Conservation (phyloP, 1,140 invertebrate species). For the Megathymus violae region DNA sequence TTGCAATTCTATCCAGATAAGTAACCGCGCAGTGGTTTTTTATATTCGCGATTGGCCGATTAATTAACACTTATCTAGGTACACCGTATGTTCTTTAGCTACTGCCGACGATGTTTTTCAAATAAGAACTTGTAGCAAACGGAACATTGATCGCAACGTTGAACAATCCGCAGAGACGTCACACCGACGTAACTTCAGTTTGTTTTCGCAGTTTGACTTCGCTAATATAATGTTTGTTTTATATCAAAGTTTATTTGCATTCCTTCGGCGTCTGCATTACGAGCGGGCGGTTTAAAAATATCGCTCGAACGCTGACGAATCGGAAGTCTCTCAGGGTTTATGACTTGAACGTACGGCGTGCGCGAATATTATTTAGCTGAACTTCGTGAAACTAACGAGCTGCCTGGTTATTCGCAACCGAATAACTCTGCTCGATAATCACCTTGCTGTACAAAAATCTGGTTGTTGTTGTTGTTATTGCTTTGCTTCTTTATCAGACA, state of each 20-base stretch:
- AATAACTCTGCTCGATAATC: neutral
- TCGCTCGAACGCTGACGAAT: neutral
- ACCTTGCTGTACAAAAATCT: no score
- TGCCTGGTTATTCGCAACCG: neutral
- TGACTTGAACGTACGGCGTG: neutral
- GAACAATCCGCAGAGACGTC: neutral
- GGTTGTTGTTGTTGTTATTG: no score
- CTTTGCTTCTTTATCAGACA: no score
- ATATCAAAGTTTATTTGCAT: slow-evolving; percentile 43
- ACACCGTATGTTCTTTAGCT: no score
- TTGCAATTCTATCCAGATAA: no score
- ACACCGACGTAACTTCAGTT: slow-evolving; percentile 10
- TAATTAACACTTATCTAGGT: no score
- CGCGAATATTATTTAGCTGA: neutral
- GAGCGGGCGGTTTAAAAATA: slow-evolving; percentile 36
- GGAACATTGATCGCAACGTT: neutral
- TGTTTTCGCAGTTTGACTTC: slow-evolving; percentile 33
- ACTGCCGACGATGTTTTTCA: neutral
- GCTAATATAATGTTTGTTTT: slow-evolving; percentile 43
- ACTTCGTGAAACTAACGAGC: neutral
- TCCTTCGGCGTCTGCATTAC: slow-evolving; percentile 31
- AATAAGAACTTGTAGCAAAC: neutral
- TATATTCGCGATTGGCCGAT: no score
- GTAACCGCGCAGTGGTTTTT: no score
- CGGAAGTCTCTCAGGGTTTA: neutral